Percentiles rank a stretch among this genome's conserved stretches.
Conservation (phyloP, 2,113 vertebrate genomes). For the Paraplagusia blochii region DNA sequence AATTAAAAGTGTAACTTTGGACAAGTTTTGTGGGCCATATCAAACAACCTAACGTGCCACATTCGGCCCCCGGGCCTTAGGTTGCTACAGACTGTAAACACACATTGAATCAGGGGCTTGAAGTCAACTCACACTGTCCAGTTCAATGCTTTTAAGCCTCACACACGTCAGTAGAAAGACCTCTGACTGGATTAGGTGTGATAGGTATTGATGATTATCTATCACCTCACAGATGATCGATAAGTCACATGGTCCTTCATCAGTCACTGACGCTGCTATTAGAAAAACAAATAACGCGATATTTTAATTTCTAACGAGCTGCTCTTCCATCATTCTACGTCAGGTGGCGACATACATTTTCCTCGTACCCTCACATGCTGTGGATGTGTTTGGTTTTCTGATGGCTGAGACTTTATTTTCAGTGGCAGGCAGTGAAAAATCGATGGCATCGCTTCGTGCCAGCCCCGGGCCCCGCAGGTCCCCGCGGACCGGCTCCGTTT, state of each 20-base stretch:
- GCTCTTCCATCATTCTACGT: too few species aligned
- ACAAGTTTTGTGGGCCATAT: too few species aligned
- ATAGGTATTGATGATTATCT: constrained; percentile 43
- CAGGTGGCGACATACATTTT: too few species aligned
- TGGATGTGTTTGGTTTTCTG: constrained; percentile 47
- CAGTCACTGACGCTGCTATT: constrained; percentile 8
- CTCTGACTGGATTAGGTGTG: constrained; percentile 24
- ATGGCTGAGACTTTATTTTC: constrained; percentile 32
- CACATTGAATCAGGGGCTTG: not conserved
- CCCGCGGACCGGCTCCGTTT: constrained; percentile 62
- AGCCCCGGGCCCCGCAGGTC: constrained; percentile 60
- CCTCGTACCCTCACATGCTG: too few species aligned
- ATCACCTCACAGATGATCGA: constrained; percentile 29
- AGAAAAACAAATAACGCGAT: not conserved
- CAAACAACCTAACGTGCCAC: too few species aligned
- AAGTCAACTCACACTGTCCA: not conserved
- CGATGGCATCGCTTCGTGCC: constrained; percentile 69
- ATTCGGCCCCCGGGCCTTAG: too few species aligned
- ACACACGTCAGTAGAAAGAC: constrained; percentile 8
- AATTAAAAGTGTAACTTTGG: too few species aligned
- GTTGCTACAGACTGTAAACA: not conserved
- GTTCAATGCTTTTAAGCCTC: not conserved
- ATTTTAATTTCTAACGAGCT: constrained; percentile 9
- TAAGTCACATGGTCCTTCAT: constrained; percentile 1
- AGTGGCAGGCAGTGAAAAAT: constrained; percentile 76